A percentile compares a stretch with the other conserved stretches of the same genome.
phyloP scores from a whole-genome alignment of 2,888 invertebrate genomes.

The Chelonus formosanus region DNA sequence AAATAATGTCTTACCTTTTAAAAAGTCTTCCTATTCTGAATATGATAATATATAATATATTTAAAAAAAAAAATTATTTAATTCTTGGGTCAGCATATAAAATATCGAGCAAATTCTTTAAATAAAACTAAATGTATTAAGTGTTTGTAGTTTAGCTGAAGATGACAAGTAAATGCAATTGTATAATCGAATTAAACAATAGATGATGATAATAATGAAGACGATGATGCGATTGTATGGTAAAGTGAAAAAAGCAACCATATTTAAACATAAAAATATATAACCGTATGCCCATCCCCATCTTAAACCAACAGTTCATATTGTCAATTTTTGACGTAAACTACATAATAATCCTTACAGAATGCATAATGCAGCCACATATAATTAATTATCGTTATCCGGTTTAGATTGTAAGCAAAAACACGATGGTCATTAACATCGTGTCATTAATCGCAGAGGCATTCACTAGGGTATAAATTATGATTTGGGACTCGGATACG shows the following conservation, averaged over 20 bases:
- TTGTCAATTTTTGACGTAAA: constrained; percentile 54
- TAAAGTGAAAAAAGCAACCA: constrained; percentile 44
- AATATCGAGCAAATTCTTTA: too few species aligned
- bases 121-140: constrained; percentile 60
- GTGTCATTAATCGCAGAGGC: constrained; percentile 61
- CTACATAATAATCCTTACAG: constrained; percentile 42
- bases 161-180: constrained; percentile 48
- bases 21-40: too few species aligned
- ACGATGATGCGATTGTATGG: constrained; percentile 39
- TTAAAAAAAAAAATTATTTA: constrained; percentile 9
- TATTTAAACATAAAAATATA: constrained; percentile 59
- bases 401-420: constrained; percentile 42
- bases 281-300: constrained; percentile 49
- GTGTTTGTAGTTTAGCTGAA: constrained; percentile 61
- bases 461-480: constrained; percentile 58
- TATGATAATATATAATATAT: background rate
- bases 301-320: constrained; percentile 29
- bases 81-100: constrained; percentile 12
- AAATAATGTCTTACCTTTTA: too few species aligned
- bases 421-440: constrained; percentile 40
- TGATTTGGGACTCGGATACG: constrained; percentile 61
- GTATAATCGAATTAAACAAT: constrained; percentile 55
- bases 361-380: constrained; percentile 44
- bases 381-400: constrained; percentile 54
- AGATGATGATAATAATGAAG: constrained; percentile 36